These are phyloP conservation scores for Chloropsis cyanopogon DNA, from an alignment of 2,113 vertebrate species.

Conservation along the genomic window DNA sequence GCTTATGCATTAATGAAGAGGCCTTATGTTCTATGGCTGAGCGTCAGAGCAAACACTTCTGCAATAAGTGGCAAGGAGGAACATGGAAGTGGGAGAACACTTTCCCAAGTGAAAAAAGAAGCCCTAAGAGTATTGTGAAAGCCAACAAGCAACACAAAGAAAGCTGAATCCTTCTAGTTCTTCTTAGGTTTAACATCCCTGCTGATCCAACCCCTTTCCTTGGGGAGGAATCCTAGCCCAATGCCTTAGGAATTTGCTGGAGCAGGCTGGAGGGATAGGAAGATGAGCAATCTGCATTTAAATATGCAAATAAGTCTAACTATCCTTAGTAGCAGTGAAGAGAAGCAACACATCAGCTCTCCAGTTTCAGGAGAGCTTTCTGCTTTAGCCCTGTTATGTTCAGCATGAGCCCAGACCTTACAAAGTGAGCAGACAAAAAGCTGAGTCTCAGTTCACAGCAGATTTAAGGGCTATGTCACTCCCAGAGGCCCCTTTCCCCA, in stretches of 20 bases:
- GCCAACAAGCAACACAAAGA: neutral
- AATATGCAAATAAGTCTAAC: neutral
- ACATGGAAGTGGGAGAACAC: neutral
- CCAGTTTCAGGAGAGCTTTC: neutral
- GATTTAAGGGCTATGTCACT: neutral
- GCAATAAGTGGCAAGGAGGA: neutral
- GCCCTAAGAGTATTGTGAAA: neutral
- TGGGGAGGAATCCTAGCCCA: neutral
- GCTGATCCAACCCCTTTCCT: neutral
- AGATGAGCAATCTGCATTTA: neutral
- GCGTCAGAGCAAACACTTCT: neutral
- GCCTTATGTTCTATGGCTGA: neutral
- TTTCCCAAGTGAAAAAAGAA: neutral
- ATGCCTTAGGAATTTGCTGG: neutral
- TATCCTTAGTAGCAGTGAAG: neutral
- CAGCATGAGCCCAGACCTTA: neutral
- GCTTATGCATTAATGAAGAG: conserved; percentile 6
- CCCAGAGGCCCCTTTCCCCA: neutral
- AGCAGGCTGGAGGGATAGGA: neutral
- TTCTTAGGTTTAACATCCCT: neutral
- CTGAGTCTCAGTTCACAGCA: neutral
- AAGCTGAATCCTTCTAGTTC: neutral
- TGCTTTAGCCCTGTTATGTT: neutral
- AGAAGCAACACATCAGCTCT: neutral
- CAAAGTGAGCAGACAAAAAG: neutral